Evolutionary conservation across 2,113 vertebrate genomes (phyloP).

Genomic region (Siniperca knerii): DNA sequence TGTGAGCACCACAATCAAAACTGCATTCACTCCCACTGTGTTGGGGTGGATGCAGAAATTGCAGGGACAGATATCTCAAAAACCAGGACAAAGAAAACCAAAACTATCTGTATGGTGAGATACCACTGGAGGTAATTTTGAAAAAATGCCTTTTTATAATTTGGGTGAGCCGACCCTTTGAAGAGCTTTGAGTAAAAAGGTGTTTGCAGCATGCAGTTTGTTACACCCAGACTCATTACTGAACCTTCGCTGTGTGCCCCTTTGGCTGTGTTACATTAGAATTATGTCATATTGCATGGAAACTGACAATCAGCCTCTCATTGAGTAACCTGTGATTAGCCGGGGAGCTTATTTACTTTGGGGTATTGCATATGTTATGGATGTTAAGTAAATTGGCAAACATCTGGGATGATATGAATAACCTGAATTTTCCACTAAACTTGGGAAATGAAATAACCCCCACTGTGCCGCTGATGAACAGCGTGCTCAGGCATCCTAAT

Average conservation of each 20-base stretch:
- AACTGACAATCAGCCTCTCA: constrained; percentile 41
- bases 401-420: constrained; percentile 65
- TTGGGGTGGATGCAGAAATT: neutral
- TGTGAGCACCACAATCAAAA: neutral
- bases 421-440: constrained; percentile 62
- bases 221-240: neutral
- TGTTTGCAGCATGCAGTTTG: constrained; percentile 21
- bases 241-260: neutral
- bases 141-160: neutral
- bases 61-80: neutral
- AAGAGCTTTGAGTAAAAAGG: neutral
- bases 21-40: neutral
- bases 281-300: constrained; percentile 43
- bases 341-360: constrained; percentile 44
- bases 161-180: neutral
- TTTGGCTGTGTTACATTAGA: constrained; percentile 36
- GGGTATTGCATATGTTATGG: constrained; percentile 47
- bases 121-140: neutral
- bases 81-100: constrained; percentile 8
- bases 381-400: constrained; percentile 73
- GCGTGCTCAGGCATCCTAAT: constrained; percentile 74
- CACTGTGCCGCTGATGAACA: constrained; percentile 72
- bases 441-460: constrained; percentile 67
- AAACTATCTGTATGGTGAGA: neutral
- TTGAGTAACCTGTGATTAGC: constrained; percentile 58